Evolutionary conservation across 2,113 vertebrate species (phyloP).

Genomic region (Lynx canadensis): DNA sequence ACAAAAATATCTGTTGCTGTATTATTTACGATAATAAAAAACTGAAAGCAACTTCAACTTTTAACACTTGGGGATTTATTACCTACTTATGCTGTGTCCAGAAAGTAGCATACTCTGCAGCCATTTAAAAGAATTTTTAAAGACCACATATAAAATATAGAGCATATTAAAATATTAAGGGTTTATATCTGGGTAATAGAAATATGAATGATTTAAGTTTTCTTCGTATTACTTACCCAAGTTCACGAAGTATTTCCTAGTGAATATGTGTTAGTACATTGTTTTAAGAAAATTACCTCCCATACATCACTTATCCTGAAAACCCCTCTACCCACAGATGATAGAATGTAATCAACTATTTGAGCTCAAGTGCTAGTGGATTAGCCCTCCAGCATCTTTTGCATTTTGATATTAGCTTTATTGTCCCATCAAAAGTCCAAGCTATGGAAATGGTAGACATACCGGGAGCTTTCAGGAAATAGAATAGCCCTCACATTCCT

Average conservation of each 20-base stretch:
- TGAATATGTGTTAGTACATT: constrained; percentile 16
- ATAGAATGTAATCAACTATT: not conserved
- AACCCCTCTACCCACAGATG: not conserved
- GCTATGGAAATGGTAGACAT: not conserved
- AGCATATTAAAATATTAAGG: constrained; percentile 21
- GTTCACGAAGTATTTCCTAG: constrained; percentile 7
- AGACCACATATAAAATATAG: not conserved
- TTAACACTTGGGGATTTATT: not conserved
- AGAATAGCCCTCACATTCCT: not conserved
- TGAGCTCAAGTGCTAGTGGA: not conserved
- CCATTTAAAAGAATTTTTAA: constrained; percentile 5
- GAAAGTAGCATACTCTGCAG: constrained; percentile 13
- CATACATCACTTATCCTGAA: not conserved
- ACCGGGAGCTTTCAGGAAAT: not conserved
- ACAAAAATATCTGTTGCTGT: not conserved
- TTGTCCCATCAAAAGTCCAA: not conserved
- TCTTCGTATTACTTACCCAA: not conserved
- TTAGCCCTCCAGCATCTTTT: not conserved
- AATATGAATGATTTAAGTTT: not conserved
- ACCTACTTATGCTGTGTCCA: not conserved
- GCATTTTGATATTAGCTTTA: not conserved
- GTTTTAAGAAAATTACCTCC: constrained; percentile 7
- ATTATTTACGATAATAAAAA: constrained; percentile 39
- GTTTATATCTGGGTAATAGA: not conserved
- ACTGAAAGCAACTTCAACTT: constrained; percentile 1